Evolutionary conservation across 2,797 vertebrate species (phyloP).

Genomic region (Siniperca scherzeri): DNA sequence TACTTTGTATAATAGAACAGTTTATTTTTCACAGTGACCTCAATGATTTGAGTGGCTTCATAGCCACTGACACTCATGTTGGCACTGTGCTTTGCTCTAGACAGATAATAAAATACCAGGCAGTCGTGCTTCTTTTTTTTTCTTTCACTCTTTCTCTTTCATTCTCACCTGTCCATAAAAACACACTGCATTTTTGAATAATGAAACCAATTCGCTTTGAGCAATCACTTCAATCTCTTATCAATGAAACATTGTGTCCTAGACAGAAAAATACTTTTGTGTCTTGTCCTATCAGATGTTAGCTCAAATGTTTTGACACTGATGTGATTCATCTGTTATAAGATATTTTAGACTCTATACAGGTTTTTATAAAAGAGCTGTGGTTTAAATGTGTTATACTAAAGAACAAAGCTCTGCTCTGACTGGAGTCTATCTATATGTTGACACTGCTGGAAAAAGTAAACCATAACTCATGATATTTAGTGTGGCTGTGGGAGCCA

Average conservation of each 20-base stretch:
- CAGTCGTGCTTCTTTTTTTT: background rate
- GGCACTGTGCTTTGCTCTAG: background rate
- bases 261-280: background rate
- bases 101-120: background rate
- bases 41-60: constrained; percentile 14
- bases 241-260: background rate
- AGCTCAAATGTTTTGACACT: background rate
- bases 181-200: background rate
- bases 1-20: constrained; percentile 13
- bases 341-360: background rate
- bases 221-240: background rate
- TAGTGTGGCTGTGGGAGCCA: background rate
- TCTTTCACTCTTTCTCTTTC: background rate
- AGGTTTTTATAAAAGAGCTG: background rate
- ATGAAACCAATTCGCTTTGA: background rate
- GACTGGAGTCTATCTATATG: background rate
- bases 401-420: background rate
- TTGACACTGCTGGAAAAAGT: background rate
- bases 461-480: background rate
- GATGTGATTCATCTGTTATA: background rate
- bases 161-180: background rate
- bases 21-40: constrained; percentile 22
- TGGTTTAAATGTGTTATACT: background rate
- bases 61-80: constrained; percentile 3
- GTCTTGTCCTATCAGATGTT: background rate